Base-by-base conservation (phyloP, 2,888 invertebrate species). In the Ornithoptera priamus region DNA sequence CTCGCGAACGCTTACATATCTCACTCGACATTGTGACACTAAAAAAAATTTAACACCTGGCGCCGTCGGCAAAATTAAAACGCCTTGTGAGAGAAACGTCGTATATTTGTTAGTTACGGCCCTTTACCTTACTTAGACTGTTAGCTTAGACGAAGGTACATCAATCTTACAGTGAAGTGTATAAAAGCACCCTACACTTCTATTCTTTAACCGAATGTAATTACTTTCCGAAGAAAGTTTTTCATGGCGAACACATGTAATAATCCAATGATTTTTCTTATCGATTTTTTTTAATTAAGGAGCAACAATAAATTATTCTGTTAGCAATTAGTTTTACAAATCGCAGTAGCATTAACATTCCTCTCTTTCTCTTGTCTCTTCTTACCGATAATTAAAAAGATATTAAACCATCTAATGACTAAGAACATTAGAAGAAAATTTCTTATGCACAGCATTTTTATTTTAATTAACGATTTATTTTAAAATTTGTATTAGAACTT, bases 41-140 rank as follows among this genome's bases (percentile, higher is more conserved):
- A 62, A 67, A 70, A 67, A 69, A 70, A 70, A 70, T 59, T 67
- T 53, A 67, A 64, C 67, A 67, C 64, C 70, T 67, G 70, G 50
- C 57, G 61, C 60, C 67, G 67, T 36, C 60, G 56, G 70, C 60
- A 56, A 70, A 70, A 70, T 70, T 67, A 67, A 70, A 70, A 67
- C 64, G 61, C 64, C 64, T 64, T 64, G 64, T 57, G 64, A 61
- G 64, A 67, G 67, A 61, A 70, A 64, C 36, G 57, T 30, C 64
- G 30, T 56, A 64, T 70, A 70, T 70, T 70, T 67, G 63, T 70
- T 65, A 70, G 67, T 60, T 62, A 70, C 53, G 59, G 53, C 63
- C 22, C 22, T 22, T 22, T 22, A 22, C 22, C 22, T 22, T 22
- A 22, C 22, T 22, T 1, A 22, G 22, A 22, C 22, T 22, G 22